Percentiles rank a stretch among this genome's conserved stretches.
These are phyloP conservation scores for Gracilinanus agilis DNA, from an alignment of 2,113 vertebrate genomes.

Conservation along the genomic window DNA sequence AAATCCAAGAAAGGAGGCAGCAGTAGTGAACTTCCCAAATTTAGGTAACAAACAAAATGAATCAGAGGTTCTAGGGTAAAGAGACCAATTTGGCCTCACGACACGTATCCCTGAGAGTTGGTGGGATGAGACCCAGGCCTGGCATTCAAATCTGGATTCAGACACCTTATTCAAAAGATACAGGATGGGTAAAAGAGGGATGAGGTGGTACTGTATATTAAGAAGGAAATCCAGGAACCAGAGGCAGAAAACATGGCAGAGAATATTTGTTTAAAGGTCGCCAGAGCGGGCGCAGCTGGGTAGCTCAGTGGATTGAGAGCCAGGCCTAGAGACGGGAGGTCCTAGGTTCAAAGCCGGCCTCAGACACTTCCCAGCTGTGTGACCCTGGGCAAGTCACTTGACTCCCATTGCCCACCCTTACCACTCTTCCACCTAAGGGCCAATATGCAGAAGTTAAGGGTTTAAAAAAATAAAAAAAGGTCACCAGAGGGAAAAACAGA, in stretches of 20 bases:
- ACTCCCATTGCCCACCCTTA: no score
- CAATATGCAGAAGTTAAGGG: no score
- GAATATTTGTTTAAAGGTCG: not conserved
- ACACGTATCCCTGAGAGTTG: not conserved
- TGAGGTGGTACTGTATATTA: not conserved
- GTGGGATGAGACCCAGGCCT: not conserved
- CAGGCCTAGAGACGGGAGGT: no score
- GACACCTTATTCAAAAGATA: not conserved
- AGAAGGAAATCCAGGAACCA: not conserved
- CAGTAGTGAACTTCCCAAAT: not conserved
- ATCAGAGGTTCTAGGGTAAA: not conserved
- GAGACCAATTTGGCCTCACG: not conserved
- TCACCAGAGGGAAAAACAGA: not conserved
- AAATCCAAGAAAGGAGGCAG: not conserved
- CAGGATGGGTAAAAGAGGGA: not conserved
- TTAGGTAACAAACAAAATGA: not conserved
- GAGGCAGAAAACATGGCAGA: not conserved
- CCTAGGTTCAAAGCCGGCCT: no score
- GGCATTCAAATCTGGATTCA: not conserved
- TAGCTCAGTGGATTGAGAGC: no score
- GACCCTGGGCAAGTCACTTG: no score
- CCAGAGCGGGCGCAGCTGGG: no score
- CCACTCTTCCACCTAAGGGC: no score
- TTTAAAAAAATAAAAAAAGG: no score
- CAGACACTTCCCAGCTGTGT: no score